Conservation (phyloP, 2,888 invertebrate species). For the Habrosyne pyritoides region DNA sequence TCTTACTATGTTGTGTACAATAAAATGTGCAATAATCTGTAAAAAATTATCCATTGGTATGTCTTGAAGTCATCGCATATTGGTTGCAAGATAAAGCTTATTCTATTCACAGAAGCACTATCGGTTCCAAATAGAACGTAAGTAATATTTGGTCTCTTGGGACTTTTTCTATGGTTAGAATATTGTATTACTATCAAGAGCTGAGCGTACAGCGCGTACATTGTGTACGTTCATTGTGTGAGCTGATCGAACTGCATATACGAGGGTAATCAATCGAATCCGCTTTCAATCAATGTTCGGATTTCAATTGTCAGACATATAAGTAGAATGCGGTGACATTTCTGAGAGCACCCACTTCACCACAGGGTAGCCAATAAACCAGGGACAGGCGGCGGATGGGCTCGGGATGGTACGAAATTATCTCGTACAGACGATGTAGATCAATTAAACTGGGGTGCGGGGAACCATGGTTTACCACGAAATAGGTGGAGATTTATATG, state of each 20-base stretch:
- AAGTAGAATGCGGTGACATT: slow-evolving; percentile 36
- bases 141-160: neutral
- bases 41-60: too few species aligned
- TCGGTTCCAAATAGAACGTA: too few species aligned
- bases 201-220: neutral
- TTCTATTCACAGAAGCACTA: too few species aligned
- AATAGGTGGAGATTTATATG: slow-evolving; percentile 55
- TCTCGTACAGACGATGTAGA: slow-evolving; percentile 45
- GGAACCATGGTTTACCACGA: slow-evolving; percentile 54
- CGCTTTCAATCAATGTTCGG: slow-evolving; percentile 10
- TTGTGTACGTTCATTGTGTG: neutral
- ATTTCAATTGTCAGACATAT: slow-evolving; percentile 15
- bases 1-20: too few species aligned
- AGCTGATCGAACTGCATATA: slow-evolving; percentile 2
- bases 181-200: neutral
- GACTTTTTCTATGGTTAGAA: neutral
- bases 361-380: slow-evolving; percentile 46
- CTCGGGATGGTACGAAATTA: slow-evolving; percentile 55
- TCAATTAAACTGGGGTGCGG: slow-evolving; percentile 55
- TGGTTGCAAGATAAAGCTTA: too few species aligned
- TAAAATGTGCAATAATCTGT: too few species aligned
- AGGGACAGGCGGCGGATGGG: slow-evolving; percentile 47
- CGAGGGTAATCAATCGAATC: slow-evolving; percentile 23
- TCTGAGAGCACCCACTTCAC: slow-evolving; percentile 31
- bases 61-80: too few species aligned